phyloP scores from a whole-genome alignment of 2,113 vertebrate genomes.

The Xenopus tropicalis region UCB_Xtro_10.0 CM004447.2:87044001-87044500 shows the following conservation, averaged over 20 bases:
- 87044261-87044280: slow-evolving; percentile 70
- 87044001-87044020: slow-evolving; percentile 48
- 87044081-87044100: slow-evolving; percentile 84
- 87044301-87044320: slow-evolving; percentile 57
- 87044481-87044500: slow-evolving; percentile 59
- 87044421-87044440: slow-evolving; percentile 74
- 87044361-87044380: slow-evolving; percentile 58
- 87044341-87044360: slow-evolving; percentile 60
- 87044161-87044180: slow-evolving; percentile 68
- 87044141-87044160: slow-evolving; percentile 75
- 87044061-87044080: slow-evolving; percentile 65
- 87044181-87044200: slow-evolving; percentile 68
- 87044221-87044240: slow-evolving; percentile 47
- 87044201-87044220: slow-evolving; percentile 61
- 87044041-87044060: slow-evolving; percentile 51
- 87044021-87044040: slow-evolving; percentile 64
- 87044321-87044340: slow-evolving; percentile 59
- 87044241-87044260: slow-evolving; percentile 59
- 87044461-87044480: slow-evolving; percentile 55
- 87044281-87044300: slow-evolving; percentile 75
- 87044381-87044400: slow-evolving; percentile 56
- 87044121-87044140: slow-evolving; percentile 95
- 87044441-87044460: slow-evolving; percentile 75
- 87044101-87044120: slow-evolving; percentile 92
- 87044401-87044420: slow-evolving; percentile 73